Evolutionary conservation across 1,140 invertebrate species (phyloP).

Genomic region (Microplitis demolitor): DNA sequence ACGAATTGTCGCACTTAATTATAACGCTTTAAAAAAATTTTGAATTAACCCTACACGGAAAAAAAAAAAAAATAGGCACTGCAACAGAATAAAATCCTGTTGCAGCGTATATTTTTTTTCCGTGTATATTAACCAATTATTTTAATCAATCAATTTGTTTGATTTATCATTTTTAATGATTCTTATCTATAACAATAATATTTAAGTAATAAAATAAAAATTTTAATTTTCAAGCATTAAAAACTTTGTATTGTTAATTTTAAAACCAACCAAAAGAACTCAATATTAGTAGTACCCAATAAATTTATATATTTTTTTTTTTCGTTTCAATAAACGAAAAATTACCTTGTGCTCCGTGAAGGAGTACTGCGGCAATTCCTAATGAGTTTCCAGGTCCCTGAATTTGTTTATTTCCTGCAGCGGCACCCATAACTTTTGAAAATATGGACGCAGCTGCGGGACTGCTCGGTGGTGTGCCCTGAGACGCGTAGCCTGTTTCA

Average conservation of each 20-base stretch:
- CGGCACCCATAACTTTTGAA: constrained; percentile 50
- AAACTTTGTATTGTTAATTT: background rate
- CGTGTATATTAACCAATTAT: too few relatives aligned
- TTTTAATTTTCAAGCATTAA: too few relatives aligned
- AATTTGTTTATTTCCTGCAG: constrained; percentile 46
- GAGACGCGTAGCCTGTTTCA: constrained; percentile 44
- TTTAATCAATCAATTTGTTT: too few relatives aligned
- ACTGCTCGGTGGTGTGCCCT: constrained; percentile 56
- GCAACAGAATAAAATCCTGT: too few relatives aligned
- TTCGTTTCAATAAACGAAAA: background rate
- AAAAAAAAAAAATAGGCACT: too few relatives aligned
- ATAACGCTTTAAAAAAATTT: background rate
- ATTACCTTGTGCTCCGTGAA: constrained; percentile 61
- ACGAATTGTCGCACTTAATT: too few relatives aligned
- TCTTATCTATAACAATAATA: background rate
- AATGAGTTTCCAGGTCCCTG: constrained; percentile 49
- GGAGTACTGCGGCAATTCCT: constrained; percentile 57
- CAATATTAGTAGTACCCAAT: background rate
- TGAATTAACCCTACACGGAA: background rate
- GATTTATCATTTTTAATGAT: too few relatives aligned
- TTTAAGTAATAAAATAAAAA: constrained; percentile 8
- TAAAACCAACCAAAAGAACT: too few relatives aligned
- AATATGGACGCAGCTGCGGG: constrained; percentile 51
- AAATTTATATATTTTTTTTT: background rate
- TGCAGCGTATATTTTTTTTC: too few relatives aligned